These are phyloP conservation scores for Protodeltote pygarga DNA, from an alignment of 2,888 invertebrate genomes.

Conservation along the genomic window DNA sequence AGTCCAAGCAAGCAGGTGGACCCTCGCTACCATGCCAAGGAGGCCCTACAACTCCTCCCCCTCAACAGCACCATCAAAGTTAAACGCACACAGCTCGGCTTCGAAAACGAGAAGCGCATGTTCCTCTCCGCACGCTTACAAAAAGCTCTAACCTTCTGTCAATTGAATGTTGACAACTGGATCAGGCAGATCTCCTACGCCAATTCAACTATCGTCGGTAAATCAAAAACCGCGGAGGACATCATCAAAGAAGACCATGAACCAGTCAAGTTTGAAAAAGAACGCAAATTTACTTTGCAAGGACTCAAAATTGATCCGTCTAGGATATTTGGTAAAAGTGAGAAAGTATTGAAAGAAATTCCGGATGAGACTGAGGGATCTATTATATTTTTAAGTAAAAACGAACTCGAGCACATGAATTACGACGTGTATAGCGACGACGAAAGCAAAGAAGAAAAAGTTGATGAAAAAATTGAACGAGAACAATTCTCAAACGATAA, in stretches of 20 bases:
- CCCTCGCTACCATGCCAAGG: constrained; percentile 85
- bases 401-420: constrained; percentile 88
- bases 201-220: constrained; percentile 70
- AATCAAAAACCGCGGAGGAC: constrained; percentile 84
- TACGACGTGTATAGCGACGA: constrained; percentile 85
- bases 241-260: constrained; percentile 85
- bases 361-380: constrained; percentile 89
- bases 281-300: constrained; percentile 83
- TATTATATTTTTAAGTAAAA: constrained; percentile 89
- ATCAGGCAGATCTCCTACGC: constrained; percentile 88
- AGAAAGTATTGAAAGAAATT: constrained; percentile 83
- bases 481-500: constrained; percentile 80
- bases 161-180: constrained; percentile 88
- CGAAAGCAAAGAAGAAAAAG: constrained; percentile 81
- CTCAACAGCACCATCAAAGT: constrained; percentile 74
- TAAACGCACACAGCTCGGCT: constrained; percentile 87
- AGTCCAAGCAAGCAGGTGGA: constrained; percentile 84
- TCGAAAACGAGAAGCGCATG: constrained; percentile 88
- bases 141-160: constrained; percentile 89
- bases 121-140: constrained; percentile 89
- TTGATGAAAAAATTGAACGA: constrained; percentile 72
- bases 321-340: constrained; percentile 82
- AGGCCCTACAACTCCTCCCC: constrained; percentile 81
- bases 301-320: constrained; percentile 83
- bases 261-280: constrained; percentile 83